Base-by-base conservation (phyloP, 1,140 invertebrate genomes). In the Drosophila willistoni region DNA sequence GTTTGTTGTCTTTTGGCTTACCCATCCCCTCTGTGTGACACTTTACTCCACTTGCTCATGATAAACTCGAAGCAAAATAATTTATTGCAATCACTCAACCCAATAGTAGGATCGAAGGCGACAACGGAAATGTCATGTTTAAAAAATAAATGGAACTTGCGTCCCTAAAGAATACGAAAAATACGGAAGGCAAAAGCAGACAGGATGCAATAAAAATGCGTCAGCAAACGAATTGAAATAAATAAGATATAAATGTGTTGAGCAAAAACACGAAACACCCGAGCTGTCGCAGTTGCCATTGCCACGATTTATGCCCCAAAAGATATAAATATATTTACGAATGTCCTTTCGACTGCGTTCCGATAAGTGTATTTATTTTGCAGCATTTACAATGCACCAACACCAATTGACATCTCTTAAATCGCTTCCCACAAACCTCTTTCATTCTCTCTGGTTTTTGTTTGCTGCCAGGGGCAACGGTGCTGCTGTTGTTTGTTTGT, bases 341-440 rank as follows among this genome's bases (percentile, higher is more conserved):
- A 74, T 71, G 79, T 67, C 83, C 69, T 68, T 75, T 64, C 41
- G 65, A 79, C 51, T 73, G 54, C 66, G 73, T 51, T 64, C 60
- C 83, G 82, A 86, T 86, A 86, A 86, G 76, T 82, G 79, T 87
- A 86, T 86, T 86, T 86, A 86, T 86, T 86, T 87, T 79, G 83
- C 79, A 87, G 67, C 76, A 76, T 87, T 86, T 82, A 83, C 79
- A 79, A 68, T 79, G 61, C 64, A 87, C 60, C 79, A 65, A 77
- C 83, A 77, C 79, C 79, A 76, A 87, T 86, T 59, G 56, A 17
- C 56, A 10, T 19, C 17, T 7, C 44, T 17, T 9, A 19, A 14
- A 19, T 47, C 17, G 22, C 44, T 22, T 12, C 44, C 9, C n/a
- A 12, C 44, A 10, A 12, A 51, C 17, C 44, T 51, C 17, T 22